Percentiles rank a stretch among this genome's conserved stretches.
phyloP scores from a whole-genome alignment of 2,113 vertebrate genomes.

The Hydropotes inermis region DNA sequence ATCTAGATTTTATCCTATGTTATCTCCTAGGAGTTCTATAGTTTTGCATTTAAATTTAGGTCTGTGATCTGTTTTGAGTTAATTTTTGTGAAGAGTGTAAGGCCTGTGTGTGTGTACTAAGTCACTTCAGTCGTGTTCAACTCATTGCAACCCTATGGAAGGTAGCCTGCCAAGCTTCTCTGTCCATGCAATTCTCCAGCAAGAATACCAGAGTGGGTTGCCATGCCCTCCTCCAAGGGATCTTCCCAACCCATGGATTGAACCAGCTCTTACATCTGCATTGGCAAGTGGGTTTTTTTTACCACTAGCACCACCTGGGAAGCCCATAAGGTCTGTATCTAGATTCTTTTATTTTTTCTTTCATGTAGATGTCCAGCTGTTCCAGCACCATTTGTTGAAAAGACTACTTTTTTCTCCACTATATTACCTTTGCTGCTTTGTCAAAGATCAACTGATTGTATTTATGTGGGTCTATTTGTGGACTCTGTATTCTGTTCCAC shows the following conservation, averaged over 20 bases:
- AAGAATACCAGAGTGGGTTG: not conserved
- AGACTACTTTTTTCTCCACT: not conserved
- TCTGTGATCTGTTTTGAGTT: not conserved
- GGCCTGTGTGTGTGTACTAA: not conserved
- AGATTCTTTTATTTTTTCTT: not conserved
- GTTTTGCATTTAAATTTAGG: not conserved
- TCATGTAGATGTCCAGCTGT: not conserved
- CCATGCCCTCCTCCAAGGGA: not conserved
- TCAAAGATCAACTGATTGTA: not conserved
- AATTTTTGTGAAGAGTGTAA: not conserved
- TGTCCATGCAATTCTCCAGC: not conserved
- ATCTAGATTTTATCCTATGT: not conserved
- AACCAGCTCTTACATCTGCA: not conserved
- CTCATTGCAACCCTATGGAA: not conserved
- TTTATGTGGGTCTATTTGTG: not conserved
- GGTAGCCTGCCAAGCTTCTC: not conserved
- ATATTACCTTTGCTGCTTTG: not conserved
- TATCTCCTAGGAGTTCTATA: not conserved
- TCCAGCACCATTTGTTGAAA: not conserved
- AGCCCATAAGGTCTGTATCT: not conserved
- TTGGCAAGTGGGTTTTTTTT: not conserved
- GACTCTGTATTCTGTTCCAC: not conserved
- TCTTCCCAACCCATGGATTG: not conserved
- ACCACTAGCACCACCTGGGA: not conserved
- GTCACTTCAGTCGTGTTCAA: not conserved